Evolutionary conservation across 2,888 invertebrate genomes (phyloP), one percentile per base, ranked within the genome.

Genomic region (Koerneria pararmatus): DNA sequence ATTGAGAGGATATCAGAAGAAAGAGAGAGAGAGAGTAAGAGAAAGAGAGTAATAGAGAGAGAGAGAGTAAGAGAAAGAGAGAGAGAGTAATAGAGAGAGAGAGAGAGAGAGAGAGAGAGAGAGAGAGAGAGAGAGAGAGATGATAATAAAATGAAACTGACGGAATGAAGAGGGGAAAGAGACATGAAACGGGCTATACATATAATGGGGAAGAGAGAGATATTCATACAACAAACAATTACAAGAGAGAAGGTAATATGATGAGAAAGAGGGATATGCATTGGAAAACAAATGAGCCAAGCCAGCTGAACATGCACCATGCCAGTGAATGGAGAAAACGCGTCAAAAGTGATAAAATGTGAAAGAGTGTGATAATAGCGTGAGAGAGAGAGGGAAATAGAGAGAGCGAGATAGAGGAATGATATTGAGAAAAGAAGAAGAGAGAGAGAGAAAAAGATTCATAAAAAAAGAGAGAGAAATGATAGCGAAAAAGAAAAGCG

Each of bases 401-500:
- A n/a, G n/a, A n/a, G n/a, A n/a, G n/a, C n/a, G n/a, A n/a, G n/a
- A n/a, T n/a, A n/a, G n/a, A n/a, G n/a, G n/a, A n/a, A n/a, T n/a
- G n/a, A n/a, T n/a, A n/a, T n/a, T 19, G 8, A 37, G 24, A 53
- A 22, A 29, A 19, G 37, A 35, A 22, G 46, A 37, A 24, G 35
- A 32, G 35, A 60, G 27, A 11, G 34, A 35, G 59, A 59, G 15
- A 49, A n/a, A 51, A 27, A 29, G 53, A 22, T 19, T 34, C 51
- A 65, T 34, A 41, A 49, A 41, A 31, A 35, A 37, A 27, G 29
- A 63, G 22, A 27, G 22, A 56, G 62, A 31, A 58, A 31, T 60
- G 65, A 68, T 65, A 68, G 65, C 59, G 54, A 68, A 46, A 8
- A 46, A 34, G 22, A 27, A 29, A 48, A 46, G 15, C 4, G 19